Conservation (phyloP, 2,113 vertebrate species). For the Eulacestoma nigropectus region DNA sequence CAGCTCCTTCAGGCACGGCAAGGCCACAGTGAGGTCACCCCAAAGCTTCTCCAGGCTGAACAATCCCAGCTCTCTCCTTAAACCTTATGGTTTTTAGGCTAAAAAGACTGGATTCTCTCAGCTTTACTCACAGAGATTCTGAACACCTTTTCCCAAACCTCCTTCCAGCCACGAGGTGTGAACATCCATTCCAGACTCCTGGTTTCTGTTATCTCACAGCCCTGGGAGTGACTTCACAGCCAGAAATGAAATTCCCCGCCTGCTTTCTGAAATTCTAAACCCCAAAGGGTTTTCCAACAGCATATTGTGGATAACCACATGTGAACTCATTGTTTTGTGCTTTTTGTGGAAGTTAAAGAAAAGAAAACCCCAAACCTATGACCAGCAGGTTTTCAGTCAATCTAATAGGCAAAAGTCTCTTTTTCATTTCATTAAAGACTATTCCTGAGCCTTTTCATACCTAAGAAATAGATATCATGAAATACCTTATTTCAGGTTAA, state of each 20-base stretch:
- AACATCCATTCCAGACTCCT: neutral
- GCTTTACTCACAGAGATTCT: neutral
- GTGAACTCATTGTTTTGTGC: neutral
- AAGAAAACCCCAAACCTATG: neutral
- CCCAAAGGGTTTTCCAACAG: neutral
- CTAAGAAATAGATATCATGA: neutral
- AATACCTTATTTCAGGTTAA: neutral
- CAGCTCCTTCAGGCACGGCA: neutral
- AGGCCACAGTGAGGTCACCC: rapidly evolving
- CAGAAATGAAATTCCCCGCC: neutral
- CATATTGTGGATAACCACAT: neutral
- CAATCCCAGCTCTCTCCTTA: neutral
- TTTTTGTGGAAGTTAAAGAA: neutral
- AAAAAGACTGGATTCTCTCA: neutral
- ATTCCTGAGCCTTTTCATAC: neutral
- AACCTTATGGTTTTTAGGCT: rapidly evolving
- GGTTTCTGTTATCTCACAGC: neutral
- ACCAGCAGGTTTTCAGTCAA: neutral
- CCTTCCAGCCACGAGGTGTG: neutral
- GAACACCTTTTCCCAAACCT: neutral
- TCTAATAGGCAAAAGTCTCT: neutral
- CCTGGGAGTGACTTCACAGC: neutral
- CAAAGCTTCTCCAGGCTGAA: neutral
- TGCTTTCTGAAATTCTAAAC: neutral
- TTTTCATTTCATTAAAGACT: neutral